A percentile compares a stretch with the other conserved stretches of the same genome.
Conservation (phyloP, 2,113 vertebrate species). For the Sitta europaea region DNA sequence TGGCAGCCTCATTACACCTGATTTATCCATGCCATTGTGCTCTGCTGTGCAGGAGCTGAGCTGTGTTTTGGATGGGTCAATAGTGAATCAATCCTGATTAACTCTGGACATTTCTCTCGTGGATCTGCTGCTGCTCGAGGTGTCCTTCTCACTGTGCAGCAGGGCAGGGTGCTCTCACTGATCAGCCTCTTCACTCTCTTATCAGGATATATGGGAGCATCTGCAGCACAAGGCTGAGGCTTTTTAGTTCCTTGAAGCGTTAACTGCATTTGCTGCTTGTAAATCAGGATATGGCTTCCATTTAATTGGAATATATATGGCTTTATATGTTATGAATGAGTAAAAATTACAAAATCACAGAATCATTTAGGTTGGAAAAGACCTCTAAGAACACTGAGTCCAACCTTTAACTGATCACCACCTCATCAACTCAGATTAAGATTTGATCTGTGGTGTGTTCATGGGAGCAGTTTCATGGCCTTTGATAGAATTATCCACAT, state of each 20-base stretch:
- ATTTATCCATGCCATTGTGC: not conserved
- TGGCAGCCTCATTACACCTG: not conserved
- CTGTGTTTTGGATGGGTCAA: not conserved
- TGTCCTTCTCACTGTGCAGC: not conserved
- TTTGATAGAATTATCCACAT: not conserved
- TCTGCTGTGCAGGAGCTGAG: not conserved
- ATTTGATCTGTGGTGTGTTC: not conserved
- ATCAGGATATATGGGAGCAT: not conserved
- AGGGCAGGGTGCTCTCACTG: not conserved
- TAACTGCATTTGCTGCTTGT: not conserved
- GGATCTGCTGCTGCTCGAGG: not conserved
- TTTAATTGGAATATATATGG: not conserved
- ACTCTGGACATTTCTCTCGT: not conserved
- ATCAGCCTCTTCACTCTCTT: not conserved
- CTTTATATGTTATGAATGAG: not conserved
- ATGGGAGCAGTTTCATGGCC: not conserved
- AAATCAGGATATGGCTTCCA: not conserved
- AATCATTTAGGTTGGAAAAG: not conserved
- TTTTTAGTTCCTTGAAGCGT: not conserved
- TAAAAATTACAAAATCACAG: not conserved
- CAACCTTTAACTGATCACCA: not conserved
- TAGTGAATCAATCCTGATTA: not conserved
- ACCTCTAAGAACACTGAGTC: not conserved
- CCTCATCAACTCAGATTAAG: not conserved
- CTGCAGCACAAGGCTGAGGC: not conserved